A percentile compares a stretch with the other conserved stretches of the same genome.
Conservation (phyloP, 64 coral and sea anemone genomes). For the Orbicella faveolata region DNA sequence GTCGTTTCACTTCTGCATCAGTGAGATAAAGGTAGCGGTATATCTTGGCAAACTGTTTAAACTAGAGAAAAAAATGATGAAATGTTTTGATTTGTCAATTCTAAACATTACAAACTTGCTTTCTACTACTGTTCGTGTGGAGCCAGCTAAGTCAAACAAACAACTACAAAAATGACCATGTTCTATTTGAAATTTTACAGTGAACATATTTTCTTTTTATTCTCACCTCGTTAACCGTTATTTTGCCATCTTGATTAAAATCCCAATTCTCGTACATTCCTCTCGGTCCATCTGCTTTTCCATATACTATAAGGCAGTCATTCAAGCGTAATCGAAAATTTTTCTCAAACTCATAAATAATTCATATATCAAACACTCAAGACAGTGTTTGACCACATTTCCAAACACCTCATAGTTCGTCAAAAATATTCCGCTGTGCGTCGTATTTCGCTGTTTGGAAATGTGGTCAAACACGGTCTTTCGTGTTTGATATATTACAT, state of each 20-base stretch:
- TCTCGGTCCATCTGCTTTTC: constrained; percentile 65
- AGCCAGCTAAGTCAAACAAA: background rate
- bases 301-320: constrained; percentile 20
- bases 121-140: too few relatives aligned
- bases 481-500: too few relatives aligned
- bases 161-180: background rate
- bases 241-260: constrained; percentile 53
- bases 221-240: constrained; percentile 78
- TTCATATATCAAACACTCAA: too few relatives aligned
- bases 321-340: too few relatives aligned
- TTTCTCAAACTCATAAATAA: too few relatives aligned
- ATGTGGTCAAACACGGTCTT: too few relatives aligned
- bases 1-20: constrained; percentile 70
- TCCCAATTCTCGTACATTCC: constrained; percentile 84
- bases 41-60: constrained; percentile 59
- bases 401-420: too few relatives aligned
- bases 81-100: background rate
- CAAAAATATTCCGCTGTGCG: too few relatives aligned
- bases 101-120: too few relatives aligned
- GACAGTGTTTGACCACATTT: too few relatives aligned
- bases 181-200: background rate
- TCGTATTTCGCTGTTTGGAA: too few relatives aligned
- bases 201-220: background rate
- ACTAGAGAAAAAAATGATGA: constrained; percentile 22
- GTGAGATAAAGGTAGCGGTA: constrained; percentile 75